Evolutionary conservation across 1,140 invertebrate genomes (phyloP).

Genomic region (Musca domestica): DNA sequence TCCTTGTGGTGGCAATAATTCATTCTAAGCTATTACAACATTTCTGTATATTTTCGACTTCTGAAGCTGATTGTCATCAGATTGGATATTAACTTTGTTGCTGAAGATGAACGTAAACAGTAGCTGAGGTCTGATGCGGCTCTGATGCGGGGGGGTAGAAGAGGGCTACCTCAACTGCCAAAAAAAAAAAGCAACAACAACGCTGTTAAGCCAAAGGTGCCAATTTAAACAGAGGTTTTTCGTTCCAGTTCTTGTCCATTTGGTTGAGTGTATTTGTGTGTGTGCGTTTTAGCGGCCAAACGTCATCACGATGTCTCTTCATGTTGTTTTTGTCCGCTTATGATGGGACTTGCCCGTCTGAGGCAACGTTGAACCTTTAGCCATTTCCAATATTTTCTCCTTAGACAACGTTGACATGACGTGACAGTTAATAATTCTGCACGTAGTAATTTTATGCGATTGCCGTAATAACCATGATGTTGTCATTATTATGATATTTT

Average conservation of each 20-base stretch:
- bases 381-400: too few species aligned
- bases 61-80: slow-evolving; percentile 16
- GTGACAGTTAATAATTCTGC: slow-evolving; percentile 12
- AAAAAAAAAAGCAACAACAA: background rate
- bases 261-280: too few species aligned
- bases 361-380: too few species aligned
- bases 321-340: too few species aligned
- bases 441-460: slow-evolving; percentile 9
- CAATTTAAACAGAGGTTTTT: background rate
- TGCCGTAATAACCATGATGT: slow-evolving; percentile 20
- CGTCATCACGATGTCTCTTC: too few species aligned
- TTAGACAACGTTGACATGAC: slow-evolving; percentile 5
- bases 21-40: slow-evolving; percentile 20
- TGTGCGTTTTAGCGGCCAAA: too few species aligned
- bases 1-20: slow-evolving; percentile 10
- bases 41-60: slow-evolving; percentile 16
- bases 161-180: too few species aligned
- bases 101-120: too few species aligned
- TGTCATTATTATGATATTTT: slow-evolving; percentile 30
- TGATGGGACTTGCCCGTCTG: too few species aligned
- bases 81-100: background rate
- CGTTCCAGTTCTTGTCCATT: background rate
- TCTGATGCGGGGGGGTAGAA: too few species aligned
- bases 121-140: too few species aligned
- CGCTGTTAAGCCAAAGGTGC: background rate